Evolutionary conservation across 2,113 vertebrate species (phyloP), one percentile per base, ranked within the genome.

Genomic region (Saccopteryx leptura): DNA sequence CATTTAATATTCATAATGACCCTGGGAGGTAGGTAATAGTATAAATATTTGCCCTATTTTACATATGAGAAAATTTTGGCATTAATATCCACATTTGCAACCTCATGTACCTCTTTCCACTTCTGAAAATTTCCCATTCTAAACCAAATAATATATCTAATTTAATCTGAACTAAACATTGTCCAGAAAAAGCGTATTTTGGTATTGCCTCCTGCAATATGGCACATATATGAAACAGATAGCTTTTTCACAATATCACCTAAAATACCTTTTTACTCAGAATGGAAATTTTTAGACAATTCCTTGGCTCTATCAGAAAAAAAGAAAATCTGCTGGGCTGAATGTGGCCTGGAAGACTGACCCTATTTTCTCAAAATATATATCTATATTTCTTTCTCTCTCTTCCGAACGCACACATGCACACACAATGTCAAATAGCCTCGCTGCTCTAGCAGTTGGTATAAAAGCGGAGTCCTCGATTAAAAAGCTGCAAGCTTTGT

Each of bases 351-450:
- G 21, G 24, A 96, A 96, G 48, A 48, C 76, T 92, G 76, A 75
- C 78, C 88, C 33, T 97, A 60, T 92, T 95, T 93, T 88, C 71
- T 97, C 79, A 91, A 91, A 96, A 96, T n/a, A 93, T 63, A 76
- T 24, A 31, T 68, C 18, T 31, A 28, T 52, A 33, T 78, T 15
- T 87, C 6, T 83, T 14, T 46, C 26, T 50, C 50, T 15, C 26
- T 76, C 26, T 18, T 18, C 24, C 9, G 19, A 15, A 78, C 9
- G 21, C 75, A 78, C 52, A 56, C 52, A 78, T 28, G 12, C 52
- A 76, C 74, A 54, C 74, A 54, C 8, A 71, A 23, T 48, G 24
- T 92, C 56, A 96, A 92, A 96, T 80, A 93, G 24, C 88, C 48
- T 91, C 28, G 80, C 56, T 88, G 72, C 56, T 83, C 58, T 7